A percentile compares a stretch with the other conserved stretches of the same genome.
phyloP scores from a whole-genome alignment of 2,888 invertebrate species.

The Drosophila buzzatii region DNA sequence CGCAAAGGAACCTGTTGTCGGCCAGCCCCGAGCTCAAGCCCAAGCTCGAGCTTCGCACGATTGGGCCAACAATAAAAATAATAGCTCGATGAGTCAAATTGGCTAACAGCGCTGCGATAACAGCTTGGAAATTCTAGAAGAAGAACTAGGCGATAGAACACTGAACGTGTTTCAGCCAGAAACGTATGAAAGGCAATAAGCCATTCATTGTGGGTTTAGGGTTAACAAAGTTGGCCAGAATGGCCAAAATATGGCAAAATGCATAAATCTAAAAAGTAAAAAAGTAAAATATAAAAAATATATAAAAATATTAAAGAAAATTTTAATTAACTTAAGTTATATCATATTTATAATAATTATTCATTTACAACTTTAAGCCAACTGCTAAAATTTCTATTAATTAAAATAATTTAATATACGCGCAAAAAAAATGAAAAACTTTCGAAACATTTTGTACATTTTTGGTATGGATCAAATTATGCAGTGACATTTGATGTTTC shows the following conservation, averaged over 20 bases:
- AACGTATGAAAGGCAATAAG: background rate
- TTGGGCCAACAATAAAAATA: constrained; percentile 11
- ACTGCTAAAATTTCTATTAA: background rate
- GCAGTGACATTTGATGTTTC: constrained; percentile 37
- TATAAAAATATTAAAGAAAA: background rate
- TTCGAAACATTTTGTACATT: constrained; percentile 47
- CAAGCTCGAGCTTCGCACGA: constrained; percentile 9
- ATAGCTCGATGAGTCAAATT: constrained; percentile 35
- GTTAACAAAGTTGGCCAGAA: background rate
- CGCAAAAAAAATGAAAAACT: constrained; percentile 23
- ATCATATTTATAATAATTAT: background rate
- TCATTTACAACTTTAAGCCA: too few relatives aligned
- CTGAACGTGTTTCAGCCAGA: constrained; percentile 19
- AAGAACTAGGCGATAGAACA: background rate
- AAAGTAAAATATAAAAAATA: background rate
- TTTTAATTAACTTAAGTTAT: too few relatives aligned
- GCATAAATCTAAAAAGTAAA: too few relatives aligned
- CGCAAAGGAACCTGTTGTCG: constrained; percentile 65
- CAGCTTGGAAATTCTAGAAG: constrained; percentile 2
- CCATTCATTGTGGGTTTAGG: background rate
- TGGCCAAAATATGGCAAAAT: background rate
- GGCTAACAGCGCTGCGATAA: constrained; percentile 20
- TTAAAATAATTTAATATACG: background rate
- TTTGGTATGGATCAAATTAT: constrained; percentile 52
- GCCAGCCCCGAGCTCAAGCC: constrained; percentile 4